These are phyloP conservation scores for Nibea albiflora DNA, from an alignment of 2,113 vertebrate genomes.

Conservation along the genomic window DNA sequence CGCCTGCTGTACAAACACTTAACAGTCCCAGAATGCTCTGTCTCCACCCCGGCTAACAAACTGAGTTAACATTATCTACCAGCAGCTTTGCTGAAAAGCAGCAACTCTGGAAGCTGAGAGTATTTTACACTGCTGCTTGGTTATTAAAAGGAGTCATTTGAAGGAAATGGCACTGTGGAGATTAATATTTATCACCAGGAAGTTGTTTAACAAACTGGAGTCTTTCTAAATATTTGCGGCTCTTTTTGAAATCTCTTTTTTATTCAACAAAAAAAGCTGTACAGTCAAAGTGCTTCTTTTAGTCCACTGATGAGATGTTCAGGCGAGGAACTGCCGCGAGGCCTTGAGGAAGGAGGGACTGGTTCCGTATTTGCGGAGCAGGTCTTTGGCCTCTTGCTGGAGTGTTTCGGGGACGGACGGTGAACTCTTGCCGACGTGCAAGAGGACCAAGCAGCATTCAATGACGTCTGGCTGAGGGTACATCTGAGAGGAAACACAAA, in stretches of 20 bases:
- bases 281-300: slow-evolving; percentile 40
- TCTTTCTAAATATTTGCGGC: neutral
- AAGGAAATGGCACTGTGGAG: neutral
- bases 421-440: slow-evolving; percentile 78
- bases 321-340: slow-evolving; percentile 71
- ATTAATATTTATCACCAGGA: neutral
- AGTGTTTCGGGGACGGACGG: slow-evolving; percentile 69
- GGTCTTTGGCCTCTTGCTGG: slow-evolving; percentile 74
- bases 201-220: neutral
- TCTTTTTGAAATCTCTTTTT: slow-evolving; percentile 16
- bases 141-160: too few species aligned
- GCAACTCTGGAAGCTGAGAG: neutral
- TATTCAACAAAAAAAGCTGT: slow-evolving; percentile 58
- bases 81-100: neutral
- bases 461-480: slow-evolving; percentile 90
- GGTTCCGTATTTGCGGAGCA: slow-evolving; percentile 82
- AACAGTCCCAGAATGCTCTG: too few species aligned
- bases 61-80: too few species aligned
- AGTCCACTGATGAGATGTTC: neutral
- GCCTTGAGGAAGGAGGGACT: slow-evolving; percentile 50
- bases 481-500: slow-evolving; percentile 73
- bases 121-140: neutral
- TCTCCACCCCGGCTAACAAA: too few species aligned
- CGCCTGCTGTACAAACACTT: too few species aligned
- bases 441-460: slow-evolving; percentile 92